phyloP scores from a whole-genome alignment of 2,888 invertebrate species.

The Baccha elongata region DNA sequence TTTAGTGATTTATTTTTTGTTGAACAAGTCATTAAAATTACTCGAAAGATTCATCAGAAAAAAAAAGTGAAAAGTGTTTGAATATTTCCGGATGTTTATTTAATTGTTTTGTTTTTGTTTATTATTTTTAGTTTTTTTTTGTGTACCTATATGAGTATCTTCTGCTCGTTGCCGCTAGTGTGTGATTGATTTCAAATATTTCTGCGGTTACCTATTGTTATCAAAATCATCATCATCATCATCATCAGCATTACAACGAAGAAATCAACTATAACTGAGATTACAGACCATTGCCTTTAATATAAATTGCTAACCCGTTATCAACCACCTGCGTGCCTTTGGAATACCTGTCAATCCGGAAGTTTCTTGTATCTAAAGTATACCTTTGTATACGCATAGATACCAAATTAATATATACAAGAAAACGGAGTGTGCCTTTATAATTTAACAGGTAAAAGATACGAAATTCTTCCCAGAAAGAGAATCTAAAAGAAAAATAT shows the following conservation, averaged over 20 bases:
- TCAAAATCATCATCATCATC: too few species aligned
- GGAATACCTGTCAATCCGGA: conserved; percentile 69
- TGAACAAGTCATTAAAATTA: conserved; percentile 26
- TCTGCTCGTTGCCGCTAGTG: conserved; percentile 64
- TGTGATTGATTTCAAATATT: conserved; percentile 67
- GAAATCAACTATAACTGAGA: background rate
- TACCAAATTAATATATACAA: conserved; percentile 36
- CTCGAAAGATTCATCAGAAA: conserved; percentile 8
- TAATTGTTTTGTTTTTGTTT: conserved; percentile 32
- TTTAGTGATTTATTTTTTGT: conserved; percentile 23
- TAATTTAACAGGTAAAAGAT: conserved; percentile 58
- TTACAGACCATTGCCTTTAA: background rate
- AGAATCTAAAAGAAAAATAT: conserved; percentile 36
- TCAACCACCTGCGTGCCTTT: conserved; percentile 46
- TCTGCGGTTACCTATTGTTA: conserved; percentile 5
- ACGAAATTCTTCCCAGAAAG: conserved; percentile 33
- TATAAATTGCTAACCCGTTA: conserved; percentile 37
- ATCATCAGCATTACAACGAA: background rate
- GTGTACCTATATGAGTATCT: conserved; percentile 30
- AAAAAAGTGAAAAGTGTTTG: conserved; percentile 50
- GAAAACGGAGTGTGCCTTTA: conserved; percentile 43
- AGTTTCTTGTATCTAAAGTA: conserved; percentile 55
- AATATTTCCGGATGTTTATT: conserved; percentile 12
- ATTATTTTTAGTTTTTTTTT: conserved; percentile 47
- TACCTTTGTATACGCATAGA: conserved; percentile 25